phyloP scores from a whole-genome alignment of 2,113 vertebrate genomes.

The Proterorhinus semilunaris region DNA sequence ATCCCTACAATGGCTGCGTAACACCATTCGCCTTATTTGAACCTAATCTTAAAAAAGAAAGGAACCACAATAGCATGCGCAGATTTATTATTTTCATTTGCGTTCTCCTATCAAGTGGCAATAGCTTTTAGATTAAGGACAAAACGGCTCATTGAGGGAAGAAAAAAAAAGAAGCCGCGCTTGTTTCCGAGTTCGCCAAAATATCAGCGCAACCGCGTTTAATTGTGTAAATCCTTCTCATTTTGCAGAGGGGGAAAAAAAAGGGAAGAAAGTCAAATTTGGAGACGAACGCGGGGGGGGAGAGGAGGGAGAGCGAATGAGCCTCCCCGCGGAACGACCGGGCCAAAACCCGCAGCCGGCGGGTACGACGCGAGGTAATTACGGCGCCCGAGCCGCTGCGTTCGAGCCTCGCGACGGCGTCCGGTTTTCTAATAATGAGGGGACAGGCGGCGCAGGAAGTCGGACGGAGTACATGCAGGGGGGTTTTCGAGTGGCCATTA shows the following conservation, averaged over 20 bases:
- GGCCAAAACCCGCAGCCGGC: constrained; percentile 25
- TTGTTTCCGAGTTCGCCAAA: constrained; percentile 5
- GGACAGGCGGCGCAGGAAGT: constrained; percentile 27
- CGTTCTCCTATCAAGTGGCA: constrained; percentile 1
- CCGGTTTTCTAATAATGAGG: constrained; percentile 44
- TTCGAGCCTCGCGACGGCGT: constrained; percentile 31
- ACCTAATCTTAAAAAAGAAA: background rate
- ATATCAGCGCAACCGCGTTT: constrained; percentile 14
- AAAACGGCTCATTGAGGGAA: background rate
- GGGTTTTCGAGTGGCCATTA: constrained; percentile 35
- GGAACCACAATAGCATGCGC: background rate
- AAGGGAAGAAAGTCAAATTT: constrained; percentile 22
- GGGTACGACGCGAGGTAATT: constrained; percentile 36
- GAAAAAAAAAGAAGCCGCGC: constrained; percentile 5
- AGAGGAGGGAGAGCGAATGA: constrained; percentile 3
- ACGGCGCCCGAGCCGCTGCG: constrained; percentile 21
- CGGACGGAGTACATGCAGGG: constrained; percentile 31
- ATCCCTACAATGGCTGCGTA: background rate
- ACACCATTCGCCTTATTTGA: background rate
- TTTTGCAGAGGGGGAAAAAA: constrained; percentile 7
- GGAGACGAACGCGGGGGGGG: constrained; percentile 18
- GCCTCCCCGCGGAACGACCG: constrained; percentile 26
- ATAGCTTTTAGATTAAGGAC: background rate
- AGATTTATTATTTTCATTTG: background rate
- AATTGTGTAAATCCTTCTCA: constrained; percentile 36